phyloP scores from a whole-genome alignment of 2,797 vertebrate genomes.

The Gymnocypris eckloni region DNA sequence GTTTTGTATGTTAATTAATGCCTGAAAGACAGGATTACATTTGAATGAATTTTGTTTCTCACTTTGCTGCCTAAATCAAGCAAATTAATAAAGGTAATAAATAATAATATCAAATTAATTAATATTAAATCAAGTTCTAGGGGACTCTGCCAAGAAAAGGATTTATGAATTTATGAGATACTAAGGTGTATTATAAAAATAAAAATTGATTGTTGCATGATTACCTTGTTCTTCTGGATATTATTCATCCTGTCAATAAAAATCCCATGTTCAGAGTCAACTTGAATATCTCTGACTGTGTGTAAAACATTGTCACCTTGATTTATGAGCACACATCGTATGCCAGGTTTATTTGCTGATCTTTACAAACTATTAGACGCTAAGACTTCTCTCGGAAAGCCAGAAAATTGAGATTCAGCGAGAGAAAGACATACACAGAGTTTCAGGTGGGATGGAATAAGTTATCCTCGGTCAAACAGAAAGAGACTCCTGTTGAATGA shows the following conservation, averaged over 20 bases:
- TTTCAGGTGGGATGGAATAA: neutral
- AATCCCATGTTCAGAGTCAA: constrained; percentile 12
- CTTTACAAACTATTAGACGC: constrained; percentile 1
- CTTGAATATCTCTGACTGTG: neutral
- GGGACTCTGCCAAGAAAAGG: neutral
- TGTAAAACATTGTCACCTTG: constrained; percentile 1
- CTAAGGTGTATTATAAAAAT: neutral
- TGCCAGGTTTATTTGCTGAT: neutral
- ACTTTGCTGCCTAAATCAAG: neutral
- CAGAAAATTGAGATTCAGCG: constrained; percentile 2
- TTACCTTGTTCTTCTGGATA: neutral
- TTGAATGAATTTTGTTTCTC: neutral
- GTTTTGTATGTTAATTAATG: neutral
- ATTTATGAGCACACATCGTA: constrained; percentile 16
- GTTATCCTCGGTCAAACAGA: constrained; percentile 27
- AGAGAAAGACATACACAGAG: neutral
- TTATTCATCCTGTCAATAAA: neutral
- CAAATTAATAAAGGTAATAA: neutral
- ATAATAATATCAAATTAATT: neutral
- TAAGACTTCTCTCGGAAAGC: neutral
- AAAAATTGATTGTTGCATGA: neutral
- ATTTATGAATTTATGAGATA: neutral
- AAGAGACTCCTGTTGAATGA: constrained; percentile 25
- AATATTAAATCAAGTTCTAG: neutral
- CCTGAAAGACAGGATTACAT: neutral